phyloP scores from a whole-genome alignment of 2,888 invertebrate genomes.

The Neria commutata region DNA sequence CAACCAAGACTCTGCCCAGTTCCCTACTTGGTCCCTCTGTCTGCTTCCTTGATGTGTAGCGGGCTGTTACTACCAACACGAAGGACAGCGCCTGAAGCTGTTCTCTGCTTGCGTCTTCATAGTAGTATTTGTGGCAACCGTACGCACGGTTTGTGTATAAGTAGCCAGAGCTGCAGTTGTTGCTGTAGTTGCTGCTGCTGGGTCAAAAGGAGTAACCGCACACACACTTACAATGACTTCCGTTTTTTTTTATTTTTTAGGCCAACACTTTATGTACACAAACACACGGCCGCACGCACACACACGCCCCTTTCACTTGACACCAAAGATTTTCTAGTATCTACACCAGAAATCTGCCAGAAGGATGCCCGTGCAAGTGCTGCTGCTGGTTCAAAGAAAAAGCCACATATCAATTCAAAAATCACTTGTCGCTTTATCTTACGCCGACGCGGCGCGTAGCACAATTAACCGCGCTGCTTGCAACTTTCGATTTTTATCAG shows the following conservation, averaged over 20 bases:
- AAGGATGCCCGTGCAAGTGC: background rate
- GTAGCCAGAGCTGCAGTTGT: background rate
- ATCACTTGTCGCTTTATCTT: no score
- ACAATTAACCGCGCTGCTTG: background rate
- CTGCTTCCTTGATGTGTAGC: background rate
- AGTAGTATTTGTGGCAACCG: background rate
- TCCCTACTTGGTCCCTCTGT: no score
- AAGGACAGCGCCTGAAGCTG: background rate
- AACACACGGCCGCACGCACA: no score
- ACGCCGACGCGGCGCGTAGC: no score
- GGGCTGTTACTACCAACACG: background rate
- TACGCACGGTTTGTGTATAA: background rate
- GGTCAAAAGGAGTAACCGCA: background rate
- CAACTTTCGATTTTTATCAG: background rate
- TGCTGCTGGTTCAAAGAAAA: background rate
- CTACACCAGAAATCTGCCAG: constrained; percentile 1
- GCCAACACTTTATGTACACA: no score
- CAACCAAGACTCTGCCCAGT: no score
- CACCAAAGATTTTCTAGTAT: background rate
- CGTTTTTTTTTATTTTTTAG: background rate
- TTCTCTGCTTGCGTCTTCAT: background rate
- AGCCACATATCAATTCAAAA: no score
- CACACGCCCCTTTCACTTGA: background rate
- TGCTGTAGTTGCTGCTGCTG: background rate
- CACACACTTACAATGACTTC: background rate